Conservation (phyloP, 2,888 invertebrate species). For the Parnassius mnemosyne region DNA sequence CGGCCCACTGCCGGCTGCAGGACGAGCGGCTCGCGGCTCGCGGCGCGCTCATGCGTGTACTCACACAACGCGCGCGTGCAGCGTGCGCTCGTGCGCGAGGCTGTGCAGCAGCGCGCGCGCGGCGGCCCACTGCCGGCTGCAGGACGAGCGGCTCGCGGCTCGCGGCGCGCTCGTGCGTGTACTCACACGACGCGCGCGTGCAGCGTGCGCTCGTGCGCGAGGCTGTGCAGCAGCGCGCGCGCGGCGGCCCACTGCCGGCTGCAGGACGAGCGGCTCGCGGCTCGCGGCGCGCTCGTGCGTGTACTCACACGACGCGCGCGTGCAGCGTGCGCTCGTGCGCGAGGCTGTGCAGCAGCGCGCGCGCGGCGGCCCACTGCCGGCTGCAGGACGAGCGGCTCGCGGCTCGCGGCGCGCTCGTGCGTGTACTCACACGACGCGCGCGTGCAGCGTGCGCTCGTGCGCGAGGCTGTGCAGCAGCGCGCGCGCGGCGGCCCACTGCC, state of each 20-base stretch:
- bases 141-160: too few relatives aligned
- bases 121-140: too few relatives aligned
- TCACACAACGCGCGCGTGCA: constrained; percentile 26
- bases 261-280: constrained; percentile 64
- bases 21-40: too few relatives aligned
- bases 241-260: constrained; percentile 36
- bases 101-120: too few relatives aligned
- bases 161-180: too few relatives aligned
- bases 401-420: too few relatives aligned
- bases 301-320: too few relatives aligned
- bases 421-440: too few relatives aligned
- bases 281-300: constrained; percentile 44
- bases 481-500: too few relatives aligned
- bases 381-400: too few relatives aligned
- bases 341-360: constrained; percentile 41
- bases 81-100: constrained; percentile 1
- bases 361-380: constrained; percentile 35
- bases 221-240: constrained; percentile 35
- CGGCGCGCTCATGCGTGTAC: background rate
- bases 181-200: constrained; percentile 51
- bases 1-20: constrained; percentile 27
- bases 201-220: constrained; percentile 60
- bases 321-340: too few relatives aligned
- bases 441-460: too few relatives aligned
- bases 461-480: constrained; percentile 1